Base-by-base conservation (phyloP, 92 coral and sea anemone genomes). In the Zoanthus solanderi region DNA sequence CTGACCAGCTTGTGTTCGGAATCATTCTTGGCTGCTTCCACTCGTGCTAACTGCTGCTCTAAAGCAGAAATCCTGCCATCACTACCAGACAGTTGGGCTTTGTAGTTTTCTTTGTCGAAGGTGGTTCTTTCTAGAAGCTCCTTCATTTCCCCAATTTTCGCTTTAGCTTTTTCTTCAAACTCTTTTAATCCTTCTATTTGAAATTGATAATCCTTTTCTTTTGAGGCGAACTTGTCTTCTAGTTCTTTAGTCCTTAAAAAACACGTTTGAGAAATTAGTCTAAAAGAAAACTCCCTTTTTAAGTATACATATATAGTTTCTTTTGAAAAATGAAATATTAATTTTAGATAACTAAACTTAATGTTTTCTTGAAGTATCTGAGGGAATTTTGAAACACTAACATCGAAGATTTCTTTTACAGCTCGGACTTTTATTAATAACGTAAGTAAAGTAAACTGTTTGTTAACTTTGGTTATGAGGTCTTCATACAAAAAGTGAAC, bases 1-100 rank as follows among this genome's bases (percentile, higher is more conserved):
- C 94, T 89, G 30, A 84, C 88, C 31, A 95, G 82, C 69, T 93
- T 95, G 78, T 92, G 94, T 84, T 95, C 98, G 1, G 89, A 68
- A 71, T 95, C 98, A 32, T 79, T 92, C 74, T 95, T 95, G 6
- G 69, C 53, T 23, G 93, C 98, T 45, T 95, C 98, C 57, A 91
- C 68, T 81, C 98, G 91, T 9, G 89, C 93, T 0, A 95, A 83
- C 44, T 95, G 98, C 75, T 89, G 81, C 83, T 95, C 98, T 69
- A 95, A 74, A 9, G 98, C 98, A 30, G 83, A 84, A 12, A 95
- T 93, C 13, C 98, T 87, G 10, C 98, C 96, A 42, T 95, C 98
- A 81, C 90, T 95, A 16, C 98, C 98, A 84, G 98, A 95, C 31
- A 95, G 81, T 71, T 95, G 98, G 18, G 96, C 98, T 79, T 89